Evolutionary conservation across 1,140 invertebrate genomes (phyloP), one percentile per base, ranked within the genome.

Genomic region (Zaprionus nigranus): DNA sequence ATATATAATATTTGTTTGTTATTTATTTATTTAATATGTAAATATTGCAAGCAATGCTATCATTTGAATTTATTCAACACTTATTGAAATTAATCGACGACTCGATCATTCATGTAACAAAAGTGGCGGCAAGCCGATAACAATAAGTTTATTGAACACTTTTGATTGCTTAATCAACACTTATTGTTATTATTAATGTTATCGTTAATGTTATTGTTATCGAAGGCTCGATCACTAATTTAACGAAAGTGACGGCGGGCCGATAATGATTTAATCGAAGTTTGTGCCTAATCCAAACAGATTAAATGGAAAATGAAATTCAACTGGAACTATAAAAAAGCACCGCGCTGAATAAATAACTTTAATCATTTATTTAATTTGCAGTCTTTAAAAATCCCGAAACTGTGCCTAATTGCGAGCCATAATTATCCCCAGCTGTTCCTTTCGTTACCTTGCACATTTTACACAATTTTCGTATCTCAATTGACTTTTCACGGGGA

Each of bases 331-430:
- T n/a, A n/a, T 9, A 46, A 46, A 17, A 17, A 46, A 43, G 9
- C 6, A 3, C 40, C 7, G 1, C 2, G 3, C 15, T 3, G 7
- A 3, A 2, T 46, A 17, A 46, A 17, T 17, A 46, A 9, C 40
- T 17, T 46, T 46, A 17, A 58, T 59, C 34, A 56, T 40, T 53
- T 13, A 20, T 12, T 36, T 64, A 26, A 54, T 17, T 30, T 51
- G 22, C 15, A 43, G 3, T 28, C 7, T 51, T 12, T 12, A 24
- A 36, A 53, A 36, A 51, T 12, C 15, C 13, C 53, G 15, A 7
- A 15, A 34, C 13, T 22, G 38, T 69, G 66, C 53, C 38, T 75
- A 75, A 75, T 70, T 75, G 53, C 38, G 36, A 59, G 17, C 51
- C 59, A 60, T 69, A 75, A 69, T 75, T 57, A 63, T 5, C 59